A percentile compares a stretch with the other conserved stretches of the same genome.
Evolutionary conservation across 64 coral and sea anemone genomes (phyloP).

Genomic region (Exaiptasia diaphana): DNA sequence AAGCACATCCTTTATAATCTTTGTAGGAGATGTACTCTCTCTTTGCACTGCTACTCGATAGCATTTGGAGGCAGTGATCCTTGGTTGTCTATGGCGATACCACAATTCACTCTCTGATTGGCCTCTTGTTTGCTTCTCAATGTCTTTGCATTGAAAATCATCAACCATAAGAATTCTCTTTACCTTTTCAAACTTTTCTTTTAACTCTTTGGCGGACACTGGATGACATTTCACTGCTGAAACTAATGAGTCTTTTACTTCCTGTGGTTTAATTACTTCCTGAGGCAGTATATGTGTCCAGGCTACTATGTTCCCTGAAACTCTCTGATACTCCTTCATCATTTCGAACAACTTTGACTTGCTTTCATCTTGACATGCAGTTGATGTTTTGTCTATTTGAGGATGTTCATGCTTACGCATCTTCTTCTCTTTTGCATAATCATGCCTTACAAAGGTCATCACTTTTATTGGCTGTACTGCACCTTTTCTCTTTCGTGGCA

Average conservation of each 20-base stretch:
- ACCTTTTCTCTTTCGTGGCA: constrained; percentile 35
- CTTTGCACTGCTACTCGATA: constrained; percentile 23
- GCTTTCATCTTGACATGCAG: constrained; percentile 12
- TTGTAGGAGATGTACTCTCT: constrained; percentile 39
- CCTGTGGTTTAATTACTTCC: not conserved
- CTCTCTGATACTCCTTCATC: constrained; percentile 27
- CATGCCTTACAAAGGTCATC: constrained; percentile 45
- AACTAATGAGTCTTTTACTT: not conserved
- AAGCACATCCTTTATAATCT: constrained; percentile 29
- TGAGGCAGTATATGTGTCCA: constrained; percentile 61
- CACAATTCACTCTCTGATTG: constrained; percentile 32
- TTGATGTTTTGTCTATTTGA: not conserved
- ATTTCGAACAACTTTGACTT: not conserved
- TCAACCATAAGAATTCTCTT: constrained; percentile 5
- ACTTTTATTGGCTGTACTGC: not conserved
- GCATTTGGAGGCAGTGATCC: constrained; percentile 61
- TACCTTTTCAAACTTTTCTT: constrained; percentile 3
- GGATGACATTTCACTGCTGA: constrained; percentile 35
- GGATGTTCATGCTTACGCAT: not conserved
- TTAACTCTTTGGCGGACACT: constrained; percentile 3
- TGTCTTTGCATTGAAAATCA: not conserved
- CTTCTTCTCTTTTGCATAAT: constrained; percentile 32
- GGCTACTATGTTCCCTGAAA: constrained; percentile 28
- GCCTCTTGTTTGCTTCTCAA: constrained; percentile 12
- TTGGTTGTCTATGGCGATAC: constrained; percentile 33